These are phyloP conservation scores for Lacanobia wlatinum DNA, from an alignment of 2,888 invertebrate species.

Conservation along the genomic window DNA sequence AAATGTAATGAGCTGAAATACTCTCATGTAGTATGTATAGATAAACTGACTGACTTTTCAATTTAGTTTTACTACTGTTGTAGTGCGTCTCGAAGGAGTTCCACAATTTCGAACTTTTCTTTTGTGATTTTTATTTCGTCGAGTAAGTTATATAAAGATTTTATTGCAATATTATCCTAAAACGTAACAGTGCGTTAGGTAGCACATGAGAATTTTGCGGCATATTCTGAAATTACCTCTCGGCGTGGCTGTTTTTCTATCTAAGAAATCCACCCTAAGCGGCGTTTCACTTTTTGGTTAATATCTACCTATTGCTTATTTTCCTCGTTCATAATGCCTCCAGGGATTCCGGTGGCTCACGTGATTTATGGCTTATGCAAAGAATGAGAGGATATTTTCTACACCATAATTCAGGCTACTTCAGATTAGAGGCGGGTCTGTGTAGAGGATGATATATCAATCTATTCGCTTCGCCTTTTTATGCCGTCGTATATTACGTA, in stretches of 20 bases:
- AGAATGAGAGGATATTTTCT: slow-evolving; percentile 89
- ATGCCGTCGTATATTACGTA: slow-evolving; percentile 70
- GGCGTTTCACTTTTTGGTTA: slow-evolving; percentile 80
- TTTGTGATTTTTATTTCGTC: slow-evolving; percentile 34
- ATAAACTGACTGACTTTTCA: slow-evolving; percentile 49
- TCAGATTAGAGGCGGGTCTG: slow-evolving; percentile 85
- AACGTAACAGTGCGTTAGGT: slow-evolving; percentile 43
- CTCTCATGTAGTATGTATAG: slow-evolving; percentile 50
- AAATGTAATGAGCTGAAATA: slow-evolving; percentile 64
- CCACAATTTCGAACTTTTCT: slow-evolving; percentile 32
- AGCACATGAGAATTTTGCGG: slow-evolving; percentile 42
- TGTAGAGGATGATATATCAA: slow-evolving; percentile 84
- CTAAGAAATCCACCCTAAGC: slow-evolving; percentile 66
- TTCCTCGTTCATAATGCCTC: slow-evolving; percentile 84
- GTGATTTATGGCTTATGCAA: slow-evolving; percentile 89
- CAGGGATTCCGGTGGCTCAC: slow-evolving; percentile 83
- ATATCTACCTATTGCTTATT: slow-evolving; percentile 86
- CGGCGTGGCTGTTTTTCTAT: slow-evolving; percentile 61
- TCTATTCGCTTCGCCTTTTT: slow-evolving; percentile 76
- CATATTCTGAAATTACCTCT: slow-evolving; percentile 55
- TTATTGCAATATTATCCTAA: slow-evolving; percentile 43
- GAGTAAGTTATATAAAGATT: slow-evolving; percentile 14
- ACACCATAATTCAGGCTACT: slow-evolving; percentile 88
- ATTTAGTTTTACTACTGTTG: slow-evolving; percentile 49
- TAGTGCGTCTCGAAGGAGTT: slow-evolving; percentile 48